Evolutionary conservation across 2,888 invertebrate genomes (phyloP), one percentile per base, ranked within the genome.

Genomic region (Drosophila setosimentum): DNA sequence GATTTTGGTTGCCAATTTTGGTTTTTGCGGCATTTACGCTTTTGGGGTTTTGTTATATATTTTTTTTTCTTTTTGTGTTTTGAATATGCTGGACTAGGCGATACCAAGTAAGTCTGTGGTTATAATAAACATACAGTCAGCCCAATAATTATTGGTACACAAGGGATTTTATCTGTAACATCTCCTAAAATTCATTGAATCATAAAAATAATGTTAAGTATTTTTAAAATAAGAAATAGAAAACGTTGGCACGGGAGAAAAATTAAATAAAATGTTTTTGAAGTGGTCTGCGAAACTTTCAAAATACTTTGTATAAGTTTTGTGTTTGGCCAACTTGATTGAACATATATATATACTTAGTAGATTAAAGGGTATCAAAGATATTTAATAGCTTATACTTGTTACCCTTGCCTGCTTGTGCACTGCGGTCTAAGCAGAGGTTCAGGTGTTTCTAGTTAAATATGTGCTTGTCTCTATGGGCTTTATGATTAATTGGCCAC

Each of bases 21-120:
- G 89, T 90, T 86, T 87, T 87, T 86, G 83, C 83, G 85, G 90
- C 83, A 85, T 87, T 84, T 77, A 73, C 83, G 81, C 68, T 63
- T 45, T 45, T 50, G 30, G 55, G 49, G 61, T 76, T 70, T 75
- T 68, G n/a, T 29, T 49, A 65, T 11, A 13, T 42, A 7, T 16
- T n/a, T 42, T 37, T 64, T 58, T 58, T 58, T 55, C 16, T 33
- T 1, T 4, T 37, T 37, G 6, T 0, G n/a, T 2, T 16, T 16
- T 16, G 27, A 16, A 27, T 21, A 33, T 29, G 5, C 7, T 29
- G 2, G 58, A 68, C 40, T 58, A 11, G 13, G 13, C 40, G 49
- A 68, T 68, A 68, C 49, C 29, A 49, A 49, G 27, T 29, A 40
- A 5, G 1, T 37, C 24, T 24, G 24, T 27, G 18, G 5, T 11